Conservation (phyloP, 2,888 invertebrate species). For the Oligia fasciuncula region DNA sequence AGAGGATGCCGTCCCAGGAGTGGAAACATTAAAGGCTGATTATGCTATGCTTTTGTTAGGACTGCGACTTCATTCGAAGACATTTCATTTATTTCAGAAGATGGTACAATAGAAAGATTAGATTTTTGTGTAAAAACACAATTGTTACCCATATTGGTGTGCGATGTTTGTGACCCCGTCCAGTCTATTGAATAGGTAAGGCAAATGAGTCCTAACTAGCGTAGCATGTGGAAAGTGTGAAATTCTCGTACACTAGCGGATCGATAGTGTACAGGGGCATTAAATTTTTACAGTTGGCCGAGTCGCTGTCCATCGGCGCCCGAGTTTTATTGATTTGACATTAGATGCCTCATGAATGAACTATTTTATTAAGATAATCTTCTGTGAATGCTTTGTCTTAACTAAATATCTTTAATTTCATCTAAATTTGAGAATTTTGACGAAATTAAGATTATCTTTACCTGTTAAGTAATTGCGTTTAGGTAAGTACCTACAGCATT, state of each 20-base stretch:
- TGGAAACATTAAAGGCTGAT: not conserved
- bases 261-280: constrained; percentile 78
- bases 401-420: not conserved
- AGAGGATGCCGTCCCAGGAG: not conserved
- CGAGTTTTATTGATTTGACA: constrained; percentile 77
- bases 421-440: not conserved
- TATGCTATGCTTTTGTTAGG: not conserved
- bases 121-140: not conserved
- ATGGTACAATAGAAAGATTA: too few relatives aligned
- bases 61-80: not conserved
- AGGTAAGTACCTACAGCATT: not conserved
- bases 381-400: constrained; percentile 10
- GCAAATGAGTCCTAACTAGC: constrained; percentile 42
- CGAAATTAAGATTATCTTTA: not conserved
- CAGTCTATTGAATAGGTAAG: constrained; percentile 23
- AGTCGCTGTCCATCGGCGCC: constrained; percentile 67
- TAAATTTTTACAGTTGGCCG: constrained; percentile 79
- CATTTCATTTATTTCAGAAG: not conserved
- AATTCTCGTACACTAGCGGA: constrained; percentile 60
- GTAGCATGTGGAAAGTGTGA: constrained; percentile 57
- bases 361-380: constrained; percentile 39
- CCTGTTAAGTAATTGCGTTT: not conserved
- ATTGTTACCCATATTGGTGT: not conserved
- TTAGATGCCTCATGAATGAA: constrained; percentile 61
- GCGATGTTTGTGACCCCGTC: not conserved